Conservation (phyloP, 2,797 vertebrate species). For the Myotis planiceps region DNA sequence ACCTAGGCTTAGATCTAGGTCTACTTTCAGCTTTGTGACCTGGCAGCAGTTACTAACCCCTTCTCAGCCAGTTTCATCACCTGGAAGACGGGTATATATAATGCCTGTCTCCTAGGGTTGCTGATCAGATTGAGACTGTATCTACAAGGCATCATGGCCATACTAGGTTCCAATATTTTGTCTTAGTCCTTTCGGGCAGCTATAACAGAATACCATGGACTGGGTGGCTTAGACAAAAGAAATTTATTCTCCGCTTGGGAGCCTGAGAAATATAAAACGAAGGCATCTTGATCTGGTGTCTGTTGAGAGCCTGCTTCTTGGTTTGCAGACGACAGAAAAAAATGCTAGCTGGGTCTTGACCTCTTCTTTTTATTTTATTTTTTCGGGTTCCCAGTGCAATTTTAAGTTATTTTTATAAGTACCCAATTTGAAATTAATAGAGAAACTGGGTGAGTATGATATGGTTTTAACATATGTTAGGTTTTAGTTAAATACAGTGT, state of each 20-base stretch:
- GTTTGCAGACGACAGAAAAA: background rate
- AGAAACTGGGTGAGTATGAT: conserved; percentile 77
- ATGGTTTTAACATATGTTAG: conserved; percentile 69
- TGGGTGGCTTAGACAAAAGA: background rate
- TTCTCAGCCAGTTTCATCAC: background rate
- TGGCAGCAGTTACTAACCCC: background rate
- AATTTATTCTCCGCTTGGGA: background rate
- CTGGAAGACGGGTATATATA: background rate
- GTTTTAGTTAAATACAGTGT: conserved; percentile 80
- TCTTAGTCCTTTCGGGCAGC: background rate
- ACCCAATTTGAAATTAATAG: conserved; percentile 80
- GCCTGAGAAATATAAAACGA: background rate
- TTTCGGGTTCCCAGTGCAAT: conserved; percentile 40
- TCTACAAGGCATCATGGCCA: background rate
- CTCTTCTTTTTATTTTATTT: background rate
- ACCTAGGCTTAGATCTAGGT: background rate
- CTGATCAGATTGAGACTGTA: background rate
- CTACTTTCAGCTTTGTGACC: background rate
- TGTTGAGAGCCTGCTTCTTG: background rate
- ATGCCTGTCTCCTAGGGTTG: background rate
- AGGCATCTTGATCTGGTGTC: background rate
- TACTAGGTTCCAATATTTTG: background rate
- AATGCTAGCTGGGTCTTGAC: background rate
- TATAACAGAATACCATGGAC: background rate
- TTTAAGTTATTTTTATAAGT: conserved; percentile 85